Conservation (phyloP, 2,888 invertebrate species). For the Polymixis flavicincta region DNA sequence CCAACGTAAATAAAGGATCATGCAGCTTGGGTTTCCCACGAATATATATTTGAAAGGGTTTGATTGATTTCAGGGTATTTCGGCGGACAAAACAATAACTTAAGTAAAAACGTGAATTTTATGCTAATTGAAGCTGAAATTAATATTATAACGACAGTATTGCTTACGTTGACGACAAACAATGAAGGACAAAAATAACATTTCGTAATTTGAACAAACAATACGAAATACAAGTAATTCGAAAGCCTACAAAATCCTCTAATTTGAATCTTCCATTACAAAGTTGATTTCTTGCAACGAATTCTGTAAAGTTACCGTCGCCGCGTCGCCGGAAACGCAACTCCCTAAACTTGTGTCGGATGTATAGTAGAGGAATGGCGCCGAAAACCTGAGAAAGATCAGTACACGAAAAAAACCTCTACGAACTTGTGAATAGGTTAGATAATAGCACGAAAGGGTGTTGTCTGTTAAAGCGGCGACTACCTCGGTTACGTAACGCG, state of each 20-base stretch:
- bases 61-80: background rate
- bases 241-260: constrained; percentile 29
- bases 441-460: constrained; percentile 65
- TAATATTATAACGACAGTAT: background rate
- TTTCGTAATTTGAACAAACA: constrained; percentile 31
- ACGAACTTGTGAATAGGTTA: constrained; percentile 37
- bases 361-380: constrained; percentile 61
- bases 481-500: constrained; percentile 81
- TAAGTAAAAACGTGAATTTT: background rate
- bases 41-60: constrained; percentile 15
- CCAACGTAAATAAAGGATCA: constrained; percentile 16
- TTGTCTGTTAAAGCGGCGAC: constrained; percentile 71
- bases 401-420: constrained; percentile 59
- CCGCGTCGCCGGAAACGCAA: constrained; percentile 63
- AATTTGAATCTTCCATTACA: constrained; percentile 57
- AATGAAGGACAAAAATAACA: constrained; percentile 11
- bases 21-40: constrained; percentile 1
- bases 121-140: constrained; percentile 4
- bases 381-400: constrained; percentile 44
- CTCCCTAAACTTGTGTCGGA: constrained; percentile 65
- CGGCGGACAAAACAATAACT: background rate
- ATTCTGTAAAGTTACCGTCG: constrained; percentile 63
- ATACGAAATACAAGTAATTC: constrained; percentile 24
- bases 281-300: constrained; percentile 53
- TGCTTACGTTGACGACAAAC: background rate